Evolutionary conservation across 2,888 invertebrate species (phyloP).

Genomic region (Peribatodes rhomboidaria): DNA sequence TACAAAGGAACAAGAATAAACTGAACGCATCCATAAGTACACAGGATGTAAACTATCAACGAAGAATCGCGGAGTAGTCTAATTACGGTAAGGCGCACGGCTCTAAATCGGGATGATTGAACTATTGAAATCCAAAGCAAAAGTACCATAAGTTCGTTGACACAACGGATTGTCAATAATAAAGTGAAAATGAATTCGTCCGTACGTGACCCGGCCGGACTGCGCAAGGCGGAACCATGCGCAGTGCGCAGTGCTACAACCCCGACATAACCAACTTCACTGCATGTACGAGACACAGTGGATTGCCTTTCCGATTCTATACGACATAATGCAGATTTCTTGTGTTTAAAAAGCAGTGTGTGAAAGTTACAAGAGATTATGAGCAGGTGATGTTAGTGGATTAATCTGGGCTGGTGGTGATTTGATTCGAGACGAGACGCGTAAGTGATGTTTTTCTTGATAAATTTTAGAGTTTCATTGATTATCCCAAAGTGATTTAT

Average conservation of each 20-base stretch:
- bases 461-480: constrained; percentile 45
- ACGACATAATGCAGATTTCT: constrained; percentile 62
- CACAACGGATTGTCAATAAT: constrained; percentile 74
- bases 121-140: constrained; percentile 24
- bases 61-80: constrained; percentile 29
- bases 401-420: neutral
- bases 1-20: neutral
- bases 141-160: constrained; percentile 69
- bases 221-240: constrained; percentile 55
- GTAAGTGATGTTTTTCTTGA: constrained; percentile 42
- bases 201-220: constrained; percentile 60
- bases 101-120: constrained; percentile 32
- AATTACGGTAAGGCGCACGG: constrained; percentile 24
- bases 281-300: constrained; percentile 64
- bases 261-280: constrained; percentile 72
- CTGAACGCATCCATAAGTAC: constrained; percentile 1
- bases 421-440: constrained; percentile 7
- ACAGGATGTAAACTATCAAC: constrained; percentile 55
- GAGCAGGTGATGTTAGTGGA: constrained; percentile 60
- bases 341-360: constrained; percentile 42
- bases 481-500: constrained; percentile 31
- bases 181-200: constrained; percentile 68
- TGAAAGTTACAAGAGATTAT: constrained; percentile 57
- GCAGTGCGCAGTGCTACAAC: constrained; percentile 73
- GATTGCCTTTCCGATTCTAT: constrained; percentile 63